phyloP scores from a whole-genome alignment of 2,888 invertebrate genomes.

The Cenopis cana region DNA sequence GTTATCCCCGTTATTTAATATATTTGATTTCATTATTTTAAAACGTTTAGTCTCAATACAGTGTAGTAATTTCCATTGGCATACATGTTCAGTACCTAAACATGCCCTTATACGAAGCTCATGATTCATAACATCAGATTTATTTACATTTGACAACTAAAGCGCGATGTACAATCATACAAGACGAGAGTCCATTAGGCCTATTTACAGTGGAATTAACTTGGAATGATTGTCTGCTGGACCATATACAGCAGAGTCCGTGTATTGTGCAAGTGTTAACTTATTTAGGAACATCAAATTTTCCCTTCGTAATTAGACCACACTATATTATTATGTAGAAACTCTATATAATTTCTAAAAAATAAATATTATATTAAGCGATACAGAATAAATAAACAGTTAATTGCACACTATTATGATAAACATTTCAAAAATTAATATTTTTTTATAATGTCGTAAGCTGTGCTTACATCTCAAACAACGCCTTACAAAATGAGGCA shows the following conservation, averaged over 20 bases:
- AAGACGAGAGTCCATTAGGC: conserved; percentile 79
- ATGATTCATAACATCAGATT: conserved; percentile 62
- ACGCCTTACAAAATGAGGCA: conserved; percentile 70
- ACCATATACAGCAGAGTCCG: conserved; percentile 70
- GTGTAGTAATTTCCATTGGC: conserved; percentile 69
- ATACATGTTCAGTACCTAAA: conserved; percentile 68
- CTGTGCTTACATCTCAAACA: conserved; percentile 68
- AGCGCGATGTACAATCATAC: conserved; percentile 78
- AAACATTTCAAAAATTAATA: conserved; percentile 76
- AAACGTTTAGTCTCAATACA: conserved; percentile 75
- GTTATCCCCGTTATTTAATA: conserved; percentile 78
- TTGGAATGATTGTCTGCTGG: conserved; percentile 82
- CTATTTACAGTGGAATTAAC: conserved; percentile 84
- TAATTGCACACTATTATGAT: conserved; percentile 80
- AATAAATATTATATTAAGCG: conserved; percentile 82
- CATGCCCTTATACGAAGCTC: conserved; percentile 71
- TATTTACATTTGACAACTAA: conserved; percentile 78
- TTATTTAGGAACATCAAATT: conserved; percentile 80
- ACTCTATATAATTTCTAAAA: conserved; percentile 77
- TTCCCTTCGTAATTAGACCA: conserved; percentile 63
- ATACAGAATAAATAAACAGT: conserved; percentile 80
- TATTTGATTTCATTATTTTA: conserved; percentile 74
- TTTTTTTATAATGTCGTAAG: conserved; percentile 64
- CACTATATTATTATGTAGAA: conserved; percentile 63
- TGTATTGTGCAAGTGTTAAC: conserved; percentile 74